Conservation (phyloP, 1,140 invertebrate genomes). For the Panagrolaimus sp. region DNA sequence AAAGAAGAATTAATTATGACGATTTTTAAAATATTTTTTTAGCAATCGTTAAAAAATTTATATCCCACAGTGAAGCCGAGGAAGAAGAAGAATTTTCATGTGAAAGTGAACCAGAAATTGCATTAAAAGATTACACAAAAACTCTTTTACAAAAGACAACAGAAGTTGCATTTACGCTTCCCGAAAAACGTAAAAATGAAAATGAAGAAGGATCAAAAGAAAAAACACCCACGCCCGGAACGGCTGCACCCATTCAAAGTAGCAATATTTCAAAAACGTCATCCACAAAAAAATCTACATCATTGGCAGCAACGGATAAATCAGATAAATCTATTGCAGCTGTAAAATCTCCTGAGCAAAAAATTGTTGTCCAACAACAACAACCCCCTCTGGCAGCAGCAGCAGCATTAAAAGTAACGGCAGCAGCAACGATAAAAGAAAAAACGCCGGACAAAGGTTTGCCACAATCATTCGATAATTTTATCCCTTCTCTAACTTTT, state of each 20-base stretch:
- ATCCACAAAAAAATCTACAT: background rate
- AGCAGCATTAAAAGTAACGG: background rate
- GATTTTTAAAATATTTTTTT: background rate
- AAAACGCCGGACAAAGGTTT: no score
- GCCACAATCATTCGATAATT: no score
- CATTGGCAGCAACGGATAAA: background rate
- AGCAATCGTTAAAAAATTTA: slow-evolving; percentile 1
- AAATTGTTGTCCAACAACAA: no score
- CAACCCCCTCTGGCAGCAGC: background rate
- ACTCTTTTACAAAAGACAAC: background rate
- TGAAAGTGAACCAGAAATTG: background rate
- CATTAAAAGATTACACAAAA: background rate
- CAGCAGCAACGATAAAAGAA: background rate
- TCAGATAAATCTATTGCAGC: background rate
- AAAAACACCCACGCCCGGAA: background rate
- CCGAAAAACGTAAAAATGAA: background rate
- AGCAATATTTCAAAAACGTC: background rate
- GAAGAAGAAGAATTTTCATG: no score
- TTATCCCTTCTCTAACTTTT: no score
- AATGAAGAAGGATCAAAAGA: background rate
- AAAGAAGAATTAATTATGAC: background rate
- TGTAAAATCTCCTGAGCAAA: background rate
- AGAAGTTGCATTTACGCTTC: background rate
- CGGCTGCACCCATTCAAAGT: background rate
- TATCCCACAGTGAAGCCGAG: background rate